Evolutionary conservation across 2,797 vertebrate species (phyloP).

Genomic region (Amblyraja radiata): DNA sequence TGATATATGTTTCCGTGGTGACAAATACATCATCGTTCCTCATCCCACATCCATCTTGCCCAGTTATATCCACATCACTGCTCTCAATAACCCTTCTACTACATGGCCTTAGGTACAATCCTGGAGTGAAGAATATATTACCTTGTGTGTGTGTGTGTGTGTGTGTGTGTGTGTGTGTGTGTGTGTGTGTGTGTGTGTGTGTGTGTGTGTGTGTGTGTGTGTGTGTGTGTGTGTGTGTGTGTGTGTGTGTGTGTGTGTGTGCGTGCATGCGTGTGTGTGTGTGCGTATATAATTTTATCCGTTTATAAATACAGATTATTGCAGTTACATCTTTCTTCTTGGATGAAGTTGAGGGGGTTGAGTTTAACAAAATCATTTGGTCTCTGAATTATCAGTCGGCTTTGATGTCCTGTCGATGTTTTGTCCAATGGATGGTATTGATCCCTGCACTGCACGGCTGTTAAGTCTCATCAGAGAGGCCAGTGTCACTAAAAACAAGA

Average conservation of each 20-base stretch:
- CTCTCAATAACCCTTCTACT: slow-evolving; percentile 43
- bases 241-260: neutral
- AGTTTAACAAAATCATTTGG: slow-evolving; percentile 39
- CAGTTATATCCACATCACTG: slow-evolving; percentile 47
- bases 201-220: too few relatives aligned
- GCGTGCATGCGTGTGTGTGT: slow-evolving; percentile 28
- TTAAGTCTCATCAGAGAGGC: slow-evolving; percentile 44
- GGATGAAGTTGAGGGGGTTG: slow-evolving; percentile 41
- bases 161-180: too few relatives aligned
- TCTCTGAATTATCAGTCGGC: slow-evolving; percentile 28
- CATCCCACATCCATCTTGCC: slow-evolving; percentile 46
- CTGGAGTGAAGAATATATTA: slow-evolving; percentile 42
- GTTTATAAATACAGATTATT: slow-evolving; percentile 42
- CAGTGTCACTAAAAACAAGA: slow-evolving; percentile 44
- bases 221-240: too few relatives aligned
- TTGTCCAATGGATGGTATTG: slow-evolving; percentile 42
- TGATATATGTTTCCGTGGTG: slow-evolving; percentile 45
- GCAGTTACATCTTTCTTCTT: slow-evolving; percentile 37
- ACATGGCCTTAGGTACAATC: slow-evolving; percentile 43
- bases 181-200: too few relatives aligned
- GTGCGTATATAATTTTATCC: slow-evolving; percentile 41
- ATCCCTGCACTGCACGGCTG: slow-evolving; percentile 47
- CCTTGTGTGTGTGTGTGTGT: neutral
- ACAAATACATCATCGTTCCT: slow-evolving; percentile 49
- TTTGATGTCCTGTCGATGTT: slow-evolving; percentile 1